phyloP scores from a whole-genome alignment of 2,888 invertebrate genomes.

The Plutella xylostella region DNA sequence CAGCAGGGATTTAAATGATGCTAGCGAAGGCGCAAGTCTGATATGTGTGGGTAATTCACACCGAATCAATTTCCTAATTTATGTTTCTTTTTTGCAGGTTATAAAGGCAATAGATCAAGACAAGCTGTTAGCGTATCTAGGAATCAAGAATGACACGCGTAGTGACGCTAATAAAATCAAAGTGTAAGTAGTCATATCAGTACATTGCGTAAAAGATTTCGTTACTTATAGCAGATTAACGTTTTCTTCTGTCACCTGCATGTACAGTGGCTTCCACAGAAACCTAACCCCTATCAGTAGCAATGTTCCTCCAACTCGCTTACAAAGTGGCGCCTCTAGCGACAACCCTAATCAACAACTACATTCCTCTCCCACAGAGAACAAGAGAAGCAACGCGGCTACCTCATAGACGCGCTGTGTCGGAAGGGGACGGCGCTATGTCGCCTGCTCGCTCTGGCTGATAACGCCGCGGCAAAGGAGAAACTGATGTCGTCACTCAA shows the following conservation, averaged over 20 bases:
- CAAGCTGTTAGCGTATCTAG: slow-evolving; percentile 83
- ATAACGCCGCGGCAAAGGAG: slow-evolving; percentile 57
- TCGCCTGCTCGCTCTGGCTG: slow-evolving; percentile 62
- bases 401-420: slow-evolving; percentile 83
- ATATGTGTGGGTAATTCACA: no score
- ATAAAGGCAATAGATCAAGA: slow-evolving; percentile 78
- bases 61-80: no score
- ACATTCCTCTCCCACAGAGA: slow-evolving; percentile 54
- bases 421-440: slow-evolving; percentile 81
- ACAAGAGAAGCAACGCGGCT: slow-evolving; percentile 87
- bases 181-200: slow-evolving; percentile 71
- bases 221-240: no score
- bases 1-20: no score
- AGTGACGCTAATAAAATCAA: slow-evolving; percentile 87
- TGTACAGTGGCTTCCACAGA: no score
- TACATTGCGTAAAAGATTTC: no score
- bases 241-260: no score
- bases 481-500: slow-evolving; percentile 64
- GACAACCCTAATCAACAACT: not conserved
- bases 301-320: no score
- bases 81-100: slow-evolving; percentile 28
- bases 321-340: no score
- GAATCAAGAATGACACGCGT: slow-evolving; percentile 87
- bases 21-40: no score
- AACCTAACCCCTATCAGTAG: no score